These are phyloP conservation scores for Ibycter americanus DNA, from an alignment of 2,797 vertebrate species.

Conservation along the genomic window DNA sequence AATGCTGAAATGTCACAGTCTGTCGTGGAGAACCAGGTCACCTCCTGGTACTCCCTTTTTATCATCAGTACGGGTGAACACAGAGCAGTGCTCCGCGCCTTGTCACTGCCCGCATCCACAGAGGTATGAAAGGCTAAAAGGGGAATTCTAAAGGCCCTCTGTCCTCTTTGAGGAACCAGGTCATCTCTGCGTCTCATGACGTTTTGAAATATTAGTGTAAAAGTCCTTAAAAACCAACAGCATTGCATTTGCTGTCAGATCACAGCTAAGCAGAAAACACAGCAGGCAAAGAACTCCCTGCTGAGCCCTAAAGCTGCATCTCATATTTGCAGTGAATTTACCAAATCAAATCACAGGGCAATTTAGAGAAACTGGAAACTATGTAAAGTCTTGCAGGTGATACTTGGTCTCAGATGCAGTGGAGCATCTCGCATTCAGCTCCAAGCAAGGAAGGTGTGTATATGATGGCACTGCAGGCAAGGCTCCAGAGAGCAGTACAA, in stretches of 20 bases:
- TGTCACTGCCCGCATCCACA: neutral
- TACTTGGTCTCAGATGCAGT: neutral
- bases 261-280: neutral
- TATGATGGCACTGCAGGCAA: neutral
- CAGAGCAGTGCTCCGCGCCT: neutral
- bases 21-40: neutral
- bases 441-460: neutral
- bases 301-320: neutral
- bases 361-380: conserved; percentile 10
- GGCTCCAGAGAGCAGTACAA: neutral
- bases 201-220: neutral
- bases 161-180: neutral
- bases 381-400: neutral
- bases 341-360: neutral
- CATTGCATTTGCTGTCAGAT: neutral
- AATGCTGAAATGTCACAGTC: neutral
- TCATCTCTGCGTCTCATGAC: neutral
- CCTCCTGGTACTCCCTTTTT: neutral
- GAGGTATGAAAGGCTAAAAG: neutral
- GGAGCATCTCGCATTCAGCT: neutral
- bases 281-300: neutral
- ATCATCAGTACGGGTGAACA: neutral
- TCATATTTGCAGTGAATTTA: conserved; percentile 7
- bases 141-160: neutral
- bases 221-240: neutral